These are phyloP conservation scores for Cryptomyrus ogoouensis DNA, from an alignment of 2,113 vertebrate genomes.

Conservation along the genomic window DNA sequence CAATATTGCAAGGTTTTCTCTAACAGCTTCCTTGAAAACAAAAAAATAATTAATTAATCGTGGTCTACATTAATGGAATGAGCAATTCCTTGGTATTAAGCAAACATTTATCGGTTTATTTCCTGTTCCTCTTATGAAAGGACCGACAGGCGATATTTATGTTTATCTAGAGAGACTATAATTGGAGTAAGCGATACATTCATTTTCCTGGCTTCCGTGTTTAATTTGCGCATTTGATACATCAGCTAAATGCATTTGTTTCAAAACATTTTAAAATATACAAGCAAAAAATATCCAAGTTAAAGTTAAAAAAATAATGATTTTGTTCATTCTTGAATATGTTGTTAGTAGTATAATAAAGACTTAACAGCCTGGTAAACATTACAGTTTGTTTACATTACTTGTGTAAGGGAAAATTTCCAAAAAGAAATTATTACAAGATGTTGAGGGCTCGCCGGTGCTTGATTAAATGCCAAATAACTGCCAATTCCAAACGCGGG, in stretches of 20 bases:
- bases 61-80: neutral
- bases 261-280: neutral
- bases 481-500: neutral
- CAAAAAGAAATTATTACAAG: neutral
- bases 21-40: neutral
- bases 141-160: neutral
- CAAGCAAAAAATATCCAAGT: neutral
- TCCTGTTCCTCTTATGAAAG: neutral
- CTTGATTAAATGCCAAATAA: neutral
- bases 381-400: neutral
- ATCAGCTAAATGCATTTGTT: neutral
- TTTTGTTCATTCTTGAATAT: neutral
- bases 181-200: neutral
- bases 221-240: neutral
- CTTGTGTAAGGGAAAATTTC: neutral
- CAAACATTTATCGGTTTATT: neutral
- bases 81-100: neutral
- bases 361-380: neutral
- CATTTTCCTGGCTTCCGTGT: neutral
- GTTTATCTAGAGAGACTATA: neutral
- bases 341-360: neutral
- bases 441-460: neutral
- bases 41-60: neutral
- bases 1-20: neutral
- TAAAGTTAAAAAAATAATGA: neutral